Conservation (phyloP, 2,888 invertebrate species). For the Heteromurus nitidus region DNA sequence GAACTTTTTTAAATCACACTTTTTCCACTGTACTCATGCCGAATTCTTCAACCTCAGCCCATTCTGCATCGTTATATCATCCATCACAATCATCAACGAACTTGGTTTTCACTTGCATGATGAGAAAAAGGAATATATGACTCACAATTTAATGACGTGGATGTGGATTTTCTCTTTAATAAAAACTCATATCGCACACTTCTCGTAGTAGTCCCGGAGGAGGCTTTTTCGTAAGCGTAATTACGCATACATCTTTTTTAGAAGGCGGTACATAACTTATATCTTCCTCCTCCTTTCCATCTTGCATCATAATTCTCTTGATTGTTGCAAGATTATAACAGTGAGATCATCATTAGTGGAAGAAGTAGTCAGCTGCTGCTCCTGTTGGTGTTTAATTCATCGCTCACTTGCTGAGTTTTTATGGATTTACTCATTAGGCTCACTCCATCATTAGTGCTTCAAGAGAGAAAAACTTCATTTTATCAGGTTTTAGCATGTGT, state of each 20-base stretch:
- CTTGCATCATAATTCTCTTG: too few relatives aligned
- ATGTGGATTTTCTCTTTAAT: background rate
- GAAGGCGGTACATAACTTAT: background rate
- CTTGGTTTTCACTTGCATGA: too few relatives aligned
- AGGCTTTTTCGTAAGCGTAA: background rate
- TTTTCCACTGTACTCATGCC: background rate
- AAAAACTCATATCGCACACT: slow-evolving; percentile 17
- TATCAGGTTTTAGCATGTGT: too few relatives aligned
- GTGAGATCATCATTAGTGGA: too few relatives aligned
- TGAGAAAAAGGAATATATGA: too few relatives aligned
- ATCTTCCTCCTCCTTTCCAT: too few relatives aligned
- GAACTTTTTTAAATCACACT: background rate
- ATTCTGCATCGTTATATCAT: too few relatives aligned
- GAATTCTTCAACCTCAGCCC: background rate
- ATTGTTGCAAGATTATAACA: slow-evolving; percentile 3
- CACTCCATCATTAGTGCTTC: slow-evolving; percentile 15
- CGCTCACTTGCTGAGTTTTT: background rate
- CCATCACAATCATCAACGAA: background rate
- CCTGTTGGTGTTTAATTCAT: background rate
- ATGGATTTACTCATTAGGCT: slow-evolving; percentile 7
- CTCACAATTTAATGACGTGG: too few relatives aligned
- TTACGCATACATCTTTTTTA: background rate
- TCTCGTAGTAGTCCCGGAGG: too few relatives aligned
- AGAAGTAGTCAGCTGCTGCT: background rate
- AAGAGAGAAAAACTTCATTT: background rate